Evolutionary conservation across 2,888 invertebrate genomes (phyloP).

Genomic region (Harpalus rufipes): DNA sequence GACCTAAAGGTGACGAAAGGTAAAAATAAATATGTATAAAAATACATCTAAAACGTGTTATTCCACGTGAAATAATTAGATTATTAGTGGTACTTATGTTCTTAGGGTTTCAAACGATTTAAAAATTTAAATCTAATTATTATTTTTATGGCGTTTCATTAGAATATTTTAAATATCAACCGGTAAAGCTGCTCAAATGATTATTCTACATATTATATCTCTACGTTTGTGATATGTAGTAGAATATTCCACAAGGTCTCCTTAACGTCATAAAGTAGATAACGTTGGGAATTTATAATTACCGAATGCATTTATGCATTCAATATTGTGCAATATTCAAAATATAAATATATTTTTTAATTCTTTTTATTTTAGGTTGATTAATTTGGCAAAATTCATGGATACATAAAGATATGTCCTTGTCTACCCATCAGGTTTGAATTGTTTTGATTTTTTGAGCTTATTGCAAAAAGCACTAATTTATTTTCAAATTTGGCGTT

Average conservation of each 20-base stretch:
- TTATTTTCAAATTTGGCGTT: not conserved
- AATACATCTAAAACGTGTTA: not conserved
- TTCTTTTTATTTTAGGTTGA: constrained; percentile 40
- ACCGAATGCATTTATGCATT: not conserved
- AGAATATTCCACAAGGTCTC: too few species aligned
- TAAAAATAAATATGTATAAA: not conserved
- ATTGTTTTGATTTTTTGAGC: constrained; percentile 14
- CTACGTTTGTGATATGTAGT: too few species aligned
- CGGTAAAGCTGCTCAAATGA: too few species aligned
- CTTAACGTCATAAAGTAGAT: not conserved
- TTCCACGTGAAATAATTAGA: not conserved
- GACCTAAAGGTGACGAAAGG: too few species aligned
- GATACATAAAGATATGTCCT: not conserved
- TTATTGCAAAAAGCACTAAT: constrained; percentile 1
- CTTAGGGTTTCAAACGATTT: not conserved
- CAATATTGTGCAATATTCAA: not conserved
- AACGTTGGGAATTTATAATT: not conserved
- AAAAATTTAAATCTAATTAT: not conserved
- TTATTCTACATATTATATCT: too few species aligned
- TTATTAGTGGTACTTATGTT: not conserved
- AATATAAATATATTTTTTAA: too few species aligned
- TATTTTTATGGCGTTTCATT: not conserved
- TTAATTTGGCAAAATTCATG: constrained; percentile 47
- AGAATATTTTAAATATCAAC: too few species aligned
- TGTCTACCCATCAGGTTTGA: constrained; percentile 54